Percentiles rank a stretch among this genome's conserved stretches.
These are phyloP conservation scores for Orchesella flavescens DNA, from an alignment of 2,888 invertebrate species.

Conservation along the genomic window DNA sequence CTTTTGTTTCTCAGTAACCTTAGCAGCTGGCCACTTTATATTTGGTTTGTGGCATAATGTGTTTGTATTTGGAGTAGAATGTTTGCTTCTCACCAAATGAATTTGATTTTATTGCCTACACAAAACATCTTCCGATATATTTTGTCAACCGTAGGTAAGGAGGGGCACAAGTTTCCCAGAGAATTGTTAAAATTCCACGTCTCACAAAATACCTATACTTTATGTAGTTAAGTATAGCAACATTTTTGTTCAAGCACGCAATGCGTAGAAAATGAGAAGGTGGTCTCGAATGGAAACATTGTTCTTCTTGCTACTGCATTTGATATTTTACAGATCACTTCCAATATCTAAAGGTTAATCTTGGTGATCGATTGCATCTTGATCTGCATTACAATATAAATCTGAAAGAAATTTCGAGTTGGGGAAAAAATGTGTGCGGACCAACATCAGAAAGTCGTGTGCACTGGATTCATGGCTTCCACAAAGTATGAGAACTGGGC, in stretches of 20 bases:
- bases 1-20: constrained; percentile 21
- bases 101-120: neutral
- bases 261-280: neutral
- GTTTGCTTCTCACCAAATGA: neutral
- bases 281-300: neutral
- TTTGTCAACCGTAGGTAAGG: constrained; percentile 41
- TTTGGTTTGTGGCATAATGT: too few relatives aligned
- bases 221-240: too few relatives aligned
- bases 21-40: neutral
- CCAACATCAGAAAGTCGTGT: too few relatives aligned
- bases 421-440: too few relatives aligned
- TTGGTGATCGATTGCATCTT: constrained; percentile 50
- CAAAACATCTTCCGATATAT: neutral
- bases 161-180: too few relatives aligned
- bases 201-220: too few relatives aligned
- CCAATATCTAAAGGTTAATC: constrained; percentile 52
- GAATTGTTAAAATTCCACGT: neutral
- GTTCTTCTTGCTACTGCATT: neutral
- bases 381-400: constrained; percentile 57
- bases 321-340: neutral
- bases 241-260: too few relatives aligned
- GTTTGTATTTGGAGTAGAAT: neutral
- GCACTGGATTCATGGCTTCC: too few relatives aligned
- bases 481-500: too few relatives aligned
- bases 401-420: neutral